Evolutionary conservation across 2,888 invertebrate species (phyloP).

Genomic region (Melanophora roralis): DNA sequence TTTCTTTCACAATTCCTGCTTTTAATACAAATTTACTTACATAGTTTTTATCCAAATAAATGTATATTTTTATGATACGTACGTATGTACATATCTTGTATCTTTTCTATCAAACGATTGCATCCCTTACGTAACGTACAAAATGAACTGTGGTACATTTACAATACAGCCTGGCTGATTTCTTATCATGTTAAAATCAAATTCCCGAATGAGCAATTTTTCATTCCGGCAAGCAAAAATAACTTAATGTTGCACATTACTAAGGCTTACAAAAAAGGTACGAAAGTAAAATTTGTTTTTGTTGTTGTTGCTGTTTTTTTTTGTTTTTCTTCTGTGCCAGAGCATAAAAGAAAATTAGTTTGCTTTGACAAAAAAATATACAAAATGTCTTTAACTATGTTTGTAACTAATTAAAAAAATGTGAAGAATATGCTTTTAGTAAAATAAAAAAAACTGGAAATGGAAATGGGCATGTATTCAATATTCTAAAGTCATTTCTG

Average conservation of each 20-base stretch:
- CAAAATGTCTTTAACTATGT: neutral
- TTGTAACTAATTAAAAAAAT: neutral
- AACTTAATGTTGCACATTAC: conserved; percentile 30
- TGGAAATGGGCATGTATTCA: too few relatives aligned
- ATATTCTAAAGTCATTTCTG: neutral
- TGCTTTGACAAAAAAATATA: neutral
- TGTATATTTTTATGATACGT: neutral
- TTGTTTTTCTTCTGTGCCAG: neutral
- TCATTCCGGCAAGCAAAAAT: conserved; percentile 72
- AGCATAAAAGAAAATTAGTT: neutral
- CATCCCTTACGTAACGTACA: conserved; percentile 42
- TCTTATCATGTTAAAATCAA: conserved; percentile 75
- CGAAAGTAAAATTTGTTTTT: neutral
- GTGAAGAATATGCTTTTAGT: neutral
- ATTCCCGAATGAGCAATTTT: conserved; percentile 76
- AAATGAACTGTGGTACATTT: too few relatives aligned
- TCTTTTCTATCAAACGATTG: conserved; percentile 16
- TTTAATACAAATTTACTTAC: neutral
- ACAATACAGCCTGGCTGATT: conserved; percentile 54
- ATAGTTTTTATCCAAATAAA: conserved; percentile 1
- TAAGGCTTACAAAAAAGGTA: conserved; percentile 4
- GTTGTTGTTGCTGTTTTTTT: too few relatives aligned
- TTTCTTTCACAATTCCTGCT: too few relatives aligned
- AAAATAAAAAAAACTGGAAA: neutral
- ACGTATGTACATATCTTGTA: too few relatives aligned